These are phyloP conservation scores for Acrocephalus kingi DNA, from an alignment of 2,113 vertebrate genomes.

Conservation along the genomic window DNA sequence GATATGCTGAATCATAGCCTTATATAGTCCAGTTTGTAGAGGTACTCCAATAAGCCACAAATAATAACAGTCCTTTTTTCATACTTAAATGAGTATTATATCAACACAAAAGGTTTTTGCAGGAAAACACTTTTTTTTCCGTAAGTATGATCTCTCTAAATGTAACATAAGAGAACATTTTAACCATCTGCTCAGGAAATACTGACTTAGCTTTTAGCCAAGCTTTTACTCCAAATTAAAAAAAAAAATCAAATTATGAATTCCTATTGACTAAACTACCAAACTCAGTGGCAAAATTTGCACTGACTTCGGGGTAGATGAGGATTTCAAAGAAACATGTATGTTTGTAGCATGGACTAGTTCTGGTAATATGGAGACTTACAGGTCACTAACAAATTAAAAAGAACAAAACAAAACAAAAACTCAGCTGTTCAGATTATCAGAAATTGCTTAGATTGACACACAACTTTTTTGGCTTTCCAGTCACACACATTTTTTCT, in stretches of 20 bases:
- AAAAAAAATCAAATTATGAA: not conserved
- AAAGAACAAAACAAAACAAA: not conserved
- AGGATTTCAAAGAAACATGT: not conserved
- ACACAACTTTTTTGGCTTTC: not conserved
- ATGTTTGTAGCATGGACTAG: not conserved
- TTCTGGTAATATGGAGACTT: not conserved
- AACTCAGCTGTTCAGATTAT: not conserved
- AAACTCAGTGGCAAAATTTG: not conserved
- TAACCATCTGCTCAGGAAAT: not conserved
- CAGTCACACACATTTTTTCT: not conserved
- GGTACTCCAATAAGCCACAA: not conserved
- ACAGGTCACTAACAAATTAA: not conserved
- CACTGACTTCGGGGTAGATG: not conserved
- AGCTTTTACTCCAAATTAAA: not conserved
- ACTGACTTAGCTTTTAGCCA: not conserved
- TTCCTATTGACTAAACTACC: not conserved
- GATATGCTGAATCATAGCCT: not conserved
- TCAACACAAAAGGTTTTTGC: not conserved
- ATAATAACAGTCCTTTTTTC: not conserved
- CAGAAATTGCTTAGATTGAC: not conserved
- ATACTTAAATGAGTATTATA: not conserved
- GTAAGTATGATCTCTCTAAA: not conserved
- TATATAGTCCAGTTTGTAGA: not conserved
- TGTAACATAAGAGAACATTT: not conserved
- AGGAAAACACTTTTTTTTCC: not conserved